Percentiles rank a stretch among this genome's conserved stretches.
Evolutionary conservation across 2,888 invertebrate species (phyloP).

Genomic region (Synergus laeviventris): DNA sequence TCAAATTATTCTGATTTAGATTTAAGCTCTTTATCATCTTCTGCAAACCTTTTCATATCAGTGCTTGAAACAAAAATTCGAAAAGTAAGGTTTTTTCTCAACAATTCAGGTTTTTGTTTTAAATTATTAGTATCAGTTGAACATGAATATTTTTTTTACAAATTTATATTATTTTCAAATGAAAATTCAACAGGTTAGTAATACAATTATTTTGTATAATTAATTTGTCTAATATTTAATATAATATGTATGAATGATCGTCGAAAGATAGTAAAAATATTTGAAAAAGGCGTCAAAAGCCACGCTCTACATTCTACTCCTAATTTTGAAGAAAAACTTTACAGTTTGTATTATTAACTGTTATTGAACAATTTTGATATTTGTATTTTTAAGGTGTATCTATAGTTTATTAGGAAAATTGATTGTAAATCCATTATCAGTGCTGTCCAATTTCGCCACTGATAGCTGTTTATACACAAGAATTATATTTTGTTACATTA

Average conservation of each 20-base stretch:
- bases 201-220: too few species aligned
- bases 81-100: slow-evolving; percentile 13
- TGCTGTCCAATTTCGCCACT: slow-evolving; percentile 46
- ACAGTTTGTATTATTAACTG: slow-evolving; percentile 38
- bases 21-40: not conserved
- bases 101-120: not conserved
- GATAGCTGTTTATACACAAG: slow-evolving; percentile 58
- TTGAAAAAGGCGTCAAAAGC: not conserved
- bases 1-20: slow-evolving; percentile 18
- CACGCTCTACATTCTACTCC: not conserved
- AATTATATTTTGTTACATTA: slow-evolving; percentile 65
- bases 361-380: slow-evolving; percentile 31
- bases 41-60: not conserved
- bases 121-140: not conserved
- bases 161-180: too few species aligned
- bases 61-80: not conserved
- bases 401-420: slow-evolving; percentile 23
- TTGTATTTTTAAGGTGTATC: slow-evolving; percentile 21
- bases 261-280: not conserved
- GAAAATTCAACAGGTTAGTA: too few species aligned
- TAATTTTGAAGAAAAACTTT: slow-evolving; percentile 16
- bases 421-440: slow-evolving; percentile 20
- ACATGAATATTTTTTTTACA: not conserved
- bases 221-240: too few species aligned
- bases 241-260: not conserved